A percentile compares a stretch with the other conserved stretches of the same genome.
Evolutionary conservation across 2,888 invertebrate species (phyloP).

Genomic region (Ornithoptera priamus): DNA sequence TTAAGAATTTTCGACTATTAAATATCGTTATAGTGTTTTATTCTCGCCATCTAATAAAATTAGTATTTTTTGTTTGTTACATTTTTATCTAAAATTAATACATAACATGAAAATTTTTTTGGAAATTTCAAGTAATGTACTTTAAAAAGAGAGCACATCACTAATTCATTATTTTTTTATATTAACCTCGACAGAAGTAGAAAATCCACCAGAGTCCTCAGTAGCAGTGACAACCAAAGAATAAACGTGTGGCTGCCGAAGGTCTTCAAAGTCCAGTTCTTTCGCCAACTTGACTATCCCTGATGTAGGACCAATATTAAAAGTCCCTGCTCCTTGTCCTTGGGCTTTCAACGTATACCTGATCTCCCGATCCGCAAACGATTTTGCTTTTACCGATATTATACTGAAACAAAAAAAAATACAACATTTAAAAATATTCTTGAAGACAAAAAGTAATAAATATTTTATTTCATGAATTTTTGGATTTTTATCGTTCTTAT

Average conservation of each 20-base stretch:
- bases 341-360: conserved; percentile 97
- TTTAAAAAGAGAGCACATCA: too few species aligned
- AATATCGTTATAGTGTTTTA: too few species aligned
- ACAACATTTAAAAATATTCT: neutral
- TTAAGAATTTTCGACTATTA: too few species aligned
- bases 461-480: neutral
- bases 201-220: conserved; percentile 98
- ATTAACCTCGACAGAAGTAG: conserved; percentile 93
- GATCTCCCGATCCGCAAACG: conserved; percentile 97
- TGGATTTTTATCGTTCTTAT: too few species aligned
- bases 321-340: conserved; percentile 96
- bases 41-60: too few species aligned
- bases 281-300: conserved; percentile 97
- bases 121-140: too few species aligned
- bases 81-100: too few species aligned
- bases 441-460: neutral
- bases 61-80: too few species aligned
- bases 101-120: too few species aligned
- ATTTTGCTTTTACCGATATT: conserved; percentile 97
- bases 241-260: conserved; percentile 95
- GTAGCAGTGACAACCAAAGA: conserved; percentile 96
- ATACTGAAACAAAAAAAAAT: conserved; percentile 83
- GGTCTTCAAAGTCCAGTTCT: conserved; percentile 97
- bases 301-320: conserved; percentile 95
- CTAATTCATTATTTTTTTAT: too few species aligned